Evolutionary conservation across 2,797 vertebrate genomes (phyloP).

Genomic region (Orientallactaga sibirica): DNA sequence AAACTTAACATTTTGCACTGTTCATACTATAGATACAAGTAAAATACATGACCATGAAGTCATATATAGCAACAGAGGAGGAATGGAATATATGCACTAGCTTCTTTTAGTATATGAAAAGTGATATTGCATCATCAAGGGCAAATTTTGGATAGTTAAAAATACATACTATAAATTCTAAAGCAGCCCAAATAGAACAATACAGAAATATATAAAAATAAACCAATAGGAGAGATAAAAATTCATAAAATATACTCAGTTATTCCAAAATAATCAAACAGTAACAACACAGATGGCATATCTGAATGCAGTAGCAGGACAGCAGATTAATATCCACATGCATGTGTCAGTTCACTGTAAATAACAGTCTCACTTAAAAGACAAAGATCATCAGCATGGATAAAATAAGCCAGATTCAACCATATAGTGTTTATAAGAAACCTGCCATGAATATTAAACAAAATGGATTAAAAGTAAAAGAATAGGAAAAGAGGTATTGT

Average conservation of each 20-base stretch:
- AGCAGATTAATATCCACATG: not conserved
- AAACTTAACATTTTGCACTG: not conserved
- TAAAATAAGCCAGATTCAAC: slow-evolving; percentile 22
- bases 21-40: not conserved
- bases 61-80: not conserved
- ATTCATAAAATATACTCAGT: slow-evolving; percentile 19
- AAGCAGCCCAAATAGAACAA: not conserved
- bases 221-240: not conserved
- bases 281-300: not conserved
- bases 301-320: slow-evolving; percentile 18
- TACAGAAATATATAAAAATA: not conserved
- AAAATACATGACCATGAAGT: not conserved
- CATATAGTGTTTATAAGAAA: slow-evolving; percentile 6
- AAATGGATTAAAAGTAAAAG: slow-evolving; percentile 24
- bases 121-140: not conserved
- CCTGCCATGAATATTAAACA: not conserved
- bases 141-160: slow-evolving; percentile 9
- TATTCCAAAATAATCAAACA: slow-evolving; percentile 4
- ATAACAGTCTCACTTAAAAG: not conserved
- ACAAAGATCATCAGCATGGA: not conserved
- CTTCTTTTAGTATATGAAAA: not conserved
- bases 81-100: not conserved
- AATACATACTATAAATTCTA: not conserved
- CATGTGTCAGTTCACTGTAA: not conserved
- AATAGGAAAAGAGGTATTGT: not conserved